Percentiles rank a stretch among this genome's conserved stretches.
Conservation (phyloP, 2,113 vertebrate genomes). For the Alaudala cheleensis region DNA sequence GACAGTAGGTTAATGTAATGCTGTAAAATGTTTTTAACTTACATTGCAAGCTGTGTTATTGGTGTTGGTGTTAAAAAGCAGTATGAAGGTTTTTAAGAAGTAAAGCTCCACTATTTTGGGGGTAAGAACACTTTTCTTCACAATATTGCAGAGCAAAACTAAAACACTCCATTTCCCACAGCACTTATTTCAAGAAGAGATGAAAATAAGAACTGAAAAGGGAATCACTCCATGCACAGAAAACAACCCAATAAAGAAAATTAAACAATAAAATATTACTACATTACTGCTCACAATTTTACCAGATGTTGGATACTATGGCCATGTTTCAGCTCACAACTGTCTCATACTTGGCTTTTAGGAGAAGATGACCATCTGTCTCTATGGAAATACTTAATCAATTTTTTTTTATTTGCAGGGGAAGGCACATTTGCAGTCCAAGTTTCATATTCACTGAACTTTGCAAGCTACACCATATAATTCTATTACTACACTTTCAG, state of each 20-base stretch:
- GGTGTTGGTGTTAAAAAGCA: background rate
- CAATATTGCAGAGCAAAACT: background rate
- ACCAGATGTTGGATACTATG: background rate
- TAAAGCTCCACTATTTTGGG: background rate
- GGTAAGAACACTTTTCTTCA: background rate
- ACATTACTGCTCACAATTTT: background rate
- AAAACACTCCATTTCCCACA: background rate
- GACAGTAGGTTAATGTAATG: background rate
- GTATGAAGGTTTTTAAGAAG: background rate
- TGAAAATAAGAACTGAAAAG: background rate
- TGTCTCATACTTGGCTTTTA: background rate
- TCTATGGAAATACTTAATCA: background rate
- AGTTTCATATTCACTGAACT: background rate
- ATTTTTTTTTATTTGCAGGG: background rate
- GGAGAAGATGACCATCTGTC: background rate
- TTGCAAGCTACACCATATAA: background rate
- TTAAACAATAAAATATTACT: background rate
- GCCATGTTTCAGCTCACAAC: background rate
- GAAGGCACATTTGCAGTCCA: background rate
- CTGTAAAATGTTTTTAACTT: background rate
- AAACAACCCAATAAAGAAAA: background rate
- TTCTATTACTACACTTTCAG: background rate
- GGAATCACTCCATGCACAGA: background rate
- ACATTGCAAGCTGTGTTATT: background rate
- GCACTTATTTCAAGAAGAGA: background rate